These are phyloP conservation scores for Thecophora atra DNA, from an alignment of 2,888 invertebrate species.

Conservation along the genomic window DNA sequence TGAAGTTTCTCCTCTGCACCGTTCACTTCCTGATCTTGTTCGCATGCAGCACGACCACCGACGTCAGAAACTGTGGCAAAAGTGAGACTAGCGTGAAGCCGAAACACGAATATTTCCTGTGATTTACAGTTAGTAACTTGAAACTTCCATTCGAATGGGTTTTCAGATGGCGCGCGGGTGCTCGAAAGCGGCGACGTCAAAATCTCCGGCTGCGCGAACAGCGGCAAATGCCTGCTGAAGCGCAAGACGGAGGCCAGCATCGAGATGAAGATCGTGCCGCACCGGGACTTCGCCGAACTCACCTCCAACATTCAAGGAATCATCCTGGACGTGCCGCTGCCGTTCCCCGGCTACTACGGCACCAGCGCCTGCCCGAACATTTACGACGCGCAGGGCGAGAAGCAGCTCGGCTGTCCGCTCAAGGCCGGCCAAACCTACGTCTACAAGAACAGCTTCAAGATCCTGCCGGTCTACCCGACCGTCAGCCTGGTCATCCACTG, in stretches of 20 bases:
- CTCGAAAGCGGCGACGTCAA: slow-evolving; percentile 67
- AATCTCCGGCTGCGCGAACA: slow-evolving; percentile 72
- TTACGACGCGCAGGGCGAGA: slow-evolving; percentile 70
- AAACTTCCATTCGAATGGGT: not conserved
- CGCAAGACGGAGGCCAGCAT: slow-evolving; percentile 71
- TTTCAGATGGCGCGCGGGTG: slow-evolving; percentile 65
- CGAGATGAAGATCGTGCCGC: slow-evolving; percentile 71
- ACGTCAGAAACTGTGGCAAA: slow-evolving; percentile 54
- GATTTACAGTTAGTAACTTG: not conserved
- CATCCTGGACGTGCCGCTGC: slow-evolving; percentile 73
- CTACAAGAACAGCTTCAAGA: slow-evolving; percentile 74
- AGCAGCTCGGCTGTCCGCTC: slow-evolving; percentile 74
- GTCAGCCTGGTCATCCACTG: slow-evolving; percentile 72
- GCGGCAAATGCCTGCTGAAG: slow-evolving; percentile 73
- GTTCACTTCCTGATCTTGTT: slow-evolving; percentile 54
- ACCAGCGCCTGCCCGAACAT: slow-evolving; percentile 74
- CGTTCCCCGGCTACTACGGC: slow-evolving; percentile 82
- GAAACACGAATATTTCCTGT: not conserved
- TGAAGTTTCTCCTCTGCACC: slow-evolving; percentile 43
- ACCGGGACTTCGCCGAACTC: slow-evolving; percentile 68
- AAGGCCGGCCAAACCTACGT: slow-evolving; percentile 74
- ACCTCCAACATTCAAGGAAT: slow-evolving; percentile 73
- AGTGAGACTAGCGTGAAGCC: slow-evolving; percentile 48
- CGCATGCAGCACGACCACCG: slow-evolving; percentile 48
- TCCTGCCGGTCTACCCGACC: slow-evolving; percentile 68